These are phyloP conservation scores for Andrena flavipes DNA, from an alignment of 2,888 invertebrate species.

Conservation along the genomic window DNA sequence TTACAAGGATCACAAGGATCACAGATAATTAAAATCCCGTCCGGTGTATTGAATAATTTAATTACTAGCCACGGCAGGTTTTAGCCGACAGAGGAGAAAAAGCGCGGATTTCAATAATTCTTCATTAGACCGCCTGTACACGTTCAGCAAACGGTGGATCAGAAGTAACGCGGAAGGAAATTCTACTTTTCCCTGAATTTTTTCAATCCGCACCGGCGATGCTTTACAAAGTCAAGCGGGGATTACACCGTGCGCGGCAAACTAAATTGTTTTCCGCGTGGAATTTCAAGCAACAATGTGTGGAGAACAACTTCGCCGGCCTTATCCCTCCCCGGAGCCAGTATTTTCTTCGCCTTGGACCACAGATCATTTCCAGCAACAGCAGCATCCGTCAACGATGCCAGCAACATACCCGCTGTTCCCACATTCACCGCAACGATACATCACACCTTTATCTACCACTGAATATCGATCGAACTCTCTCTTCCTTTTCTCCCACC, in stretches of 20 bases:
- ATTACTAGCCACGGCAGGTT: background rate
- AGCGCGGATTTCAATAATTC: background rate
- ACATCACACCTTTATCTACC: constrained; percentile 51
- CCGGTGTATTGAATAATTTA: background rate
- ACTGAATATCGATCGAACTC: constrained; percentile 49
- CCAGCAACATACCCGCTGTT: constrained; percentile 40
- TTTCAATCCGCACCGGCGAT: constrained; percentile 15
- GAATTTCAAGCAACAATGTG: constrained; percentile 7
- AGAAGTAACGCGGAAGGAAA: background rate
- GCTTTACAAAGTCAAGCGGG: background rate
- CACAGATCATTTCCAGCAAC: constrained; percentile 42
- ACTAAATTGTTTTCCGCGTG: constrained; percentile 20
- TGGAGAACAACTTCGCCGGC: background rate
- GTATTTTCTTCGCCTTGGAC: constrained; percentile 37
- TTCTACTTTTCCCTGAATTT: constrained; percentile 9
- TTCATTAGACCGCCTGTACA: background rate
- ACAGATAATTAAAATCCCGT: background rate
- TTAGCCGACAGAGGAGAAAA: too few species aligned
- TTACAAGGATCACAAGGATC: background rate
- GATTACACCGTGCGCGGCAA: constrained; percentile 4
- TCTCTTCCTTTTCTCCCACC: background rate
- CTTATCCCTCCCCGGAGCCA: background rate
- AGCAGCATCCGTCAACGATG: constrained; percentile 41
- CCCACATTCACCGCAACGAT: constrained; percentile 51
- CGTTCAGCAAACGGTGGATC: background rate